These are phyloP conservation scores for Pollachius pollachius DNA, from an alignment of 2,113 vertebrate species.

Conservation along the genomic window DNA sequence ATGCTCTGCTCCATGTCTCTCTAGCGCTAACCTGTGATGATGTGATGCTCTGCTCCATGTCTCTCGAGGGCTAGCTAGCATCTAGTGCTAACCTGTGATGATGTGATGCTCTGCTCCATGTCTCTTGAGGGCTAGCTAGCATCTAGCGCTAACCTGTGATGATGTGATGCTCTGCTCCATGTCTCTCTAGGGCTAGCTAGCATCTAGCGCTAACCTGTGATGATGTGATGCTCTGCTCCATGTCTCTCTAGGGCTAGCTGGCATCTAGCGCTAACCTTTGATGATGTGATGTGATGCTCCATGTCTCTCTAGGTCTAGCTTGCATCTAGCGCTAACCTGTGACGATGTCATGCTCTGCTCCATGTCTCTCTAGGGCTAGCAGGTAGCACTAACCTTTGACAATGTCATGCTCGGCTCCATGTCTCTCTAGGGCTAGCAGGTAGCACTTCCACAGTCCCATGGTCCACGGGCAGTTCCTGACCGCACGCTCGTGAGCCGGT, in stretches of 20 bases:
- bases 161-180: constrained; percentile 78
- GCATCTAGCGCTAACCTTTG: constrained; percentile 68
- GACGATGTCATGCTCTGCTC: constrained; percentile 78
- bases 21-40: constrained; percentile 75
- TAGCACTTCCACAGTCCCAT: constrained; percentile 92
- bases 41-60: constrained; percentile 80
- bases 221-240: constrained; percentile 75
- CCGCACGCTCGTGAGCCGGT: constrained; percentile 85
- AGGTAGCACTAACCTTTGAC: constrained; percentile 78
- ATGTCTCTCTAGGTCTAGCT: constrained; percentile 86
- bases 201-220: constrained; percentile 74
- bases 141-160: constrained; percentile 75
- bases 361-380: constrained; percentile 87
- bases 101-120: constrained; percentile 79
- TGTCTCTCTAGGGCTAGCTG: constrained; percentile 86
- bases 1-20: constrained; percentile 71
- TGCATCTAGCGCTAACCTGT: constrained; percentile 73
- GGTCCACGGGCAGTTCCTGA: constrained; percentile 96
- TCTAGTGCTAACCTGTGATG: constrained; percentile 74
- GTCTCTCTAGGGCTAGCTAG: constrained; percentile 83
- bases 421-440: constrained; percentile 89
- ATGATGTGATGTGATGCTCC: constrained; percentile 79
- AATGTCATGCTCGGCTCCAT: constrained; percentile 78
- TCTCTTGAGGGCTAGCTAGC: constrained; percentile 78
- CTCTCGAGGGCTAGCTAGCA: constrained; percentile 83